Percentiles rank a stretch among this genome's conserved stretches.
Evolutionary conservation across 2,797 vertebrate genomes (phyloP).

Genomic region (Anguilla megastoma): DNA sequence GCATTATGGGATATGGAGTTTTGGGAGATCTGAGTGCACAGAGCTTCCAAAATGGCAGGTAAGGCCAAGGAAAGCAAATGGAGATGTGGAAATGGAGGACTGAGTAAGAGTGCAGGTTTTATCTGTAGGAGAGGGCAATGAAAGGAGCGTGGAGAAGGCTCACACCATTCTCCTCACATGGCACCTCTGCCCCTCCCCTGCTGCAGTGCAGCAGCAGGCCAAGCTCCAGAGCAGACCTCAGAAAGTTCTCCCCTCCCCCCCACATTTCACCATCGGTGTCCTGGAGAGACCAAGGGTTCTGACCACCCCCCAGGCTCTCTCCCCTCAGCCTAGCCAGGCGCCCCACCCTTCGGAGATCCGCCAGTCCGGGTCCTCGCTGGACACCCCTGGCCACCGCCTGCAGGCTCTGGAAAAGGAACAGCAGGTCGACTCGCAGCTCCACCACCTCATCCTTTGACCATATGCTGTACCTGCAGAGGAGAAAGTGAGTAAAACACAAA

Average conservation of each 20-base stretch:
- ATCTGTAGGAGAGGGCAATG: conserved; percentile 70
- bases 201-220: conserved; percentile 70
- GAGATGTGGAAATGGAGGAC: conserved; percentile 1
- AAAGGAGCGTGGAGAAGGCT: conserved; percentile 72
- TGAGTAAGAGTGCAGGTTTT: conserved; percentile 8
- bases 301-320: conserved; percentile 39
- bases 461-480: conserved; percentile 62
- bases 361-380: conserved; percentile 48
- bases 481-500: conserved; percentile 8
- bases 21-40: conserved; percentile 21
- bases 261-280: conserved; percentile 45
- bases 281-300: conserved; percentile 45
- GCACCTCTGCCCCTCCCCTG: conserved; percentile 47
- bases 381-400: conserved; percentile 57
- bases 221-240: conserved; percentile 55
- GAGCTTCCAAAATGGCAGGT: conserved; percentile 37
- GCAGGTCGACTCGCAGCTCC: conserved; percentile 74
- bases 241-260: conserved; percentile 48
- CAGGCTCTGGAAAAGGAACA: conserved; percentile 70
- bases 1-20: conserved; percentile 33
- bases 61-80: conserved; percentile 39
- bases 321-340: conserved; percentile 48
- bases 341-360: conserved; percentile 53
- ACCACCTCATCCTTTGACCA: conserved; percentile 51
- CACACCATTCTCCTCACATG: conserved; percentile 62